Conservation (phyloP, 2,888 invertebrate genomes). For the Volucella inflata region DNA sequence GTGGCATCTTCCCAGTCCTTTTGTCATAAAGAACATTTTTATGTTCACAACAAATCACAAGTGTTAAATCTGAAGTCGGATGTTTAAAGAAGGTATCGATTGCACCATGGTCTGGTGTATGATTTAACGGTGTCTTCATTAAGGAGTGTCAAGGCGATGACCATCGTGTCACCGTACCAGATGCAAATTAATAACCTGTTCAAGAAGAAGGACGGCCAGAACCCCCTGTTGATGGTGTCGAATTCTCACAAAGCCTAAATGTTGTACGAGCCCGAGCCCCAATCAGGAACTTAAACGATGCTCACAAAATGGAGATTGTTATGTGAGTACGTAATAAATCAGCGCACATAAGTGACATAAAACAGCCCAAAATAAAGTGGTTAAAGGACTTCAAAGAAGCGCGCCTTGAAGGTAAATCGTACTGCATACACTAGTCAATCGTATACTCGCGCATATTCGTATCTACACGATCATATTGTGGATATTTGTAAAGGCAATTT, state of each 20-base stretch:
- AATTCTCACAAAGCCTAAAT: conserved; percentile 29
- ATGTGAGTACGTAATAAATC: conserved; percentile 57
- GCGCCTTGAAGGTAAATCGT: conserved; percentile 4
- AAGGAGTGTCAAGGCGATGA: conserved; percentile 65
- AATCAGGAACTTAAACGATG: conserved; percentile 66
- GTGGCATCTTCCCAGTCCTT: conserved; percentile 20
- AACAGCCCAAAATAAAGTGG: conserved; percentile 66
- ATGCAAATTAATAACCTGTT: conserved; percentile 57
- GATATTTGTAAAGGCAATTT: conserved; percentile 41
- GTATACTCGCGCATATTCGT: too few relatives aligned
- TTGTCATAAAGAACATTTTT: conserved; percentile 1
- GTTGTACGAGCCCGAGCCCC: conserved; percentile 18
- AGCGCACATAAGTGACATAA: conserved; percentile 55
- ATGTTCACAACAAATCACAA: conserved; percentile 17
- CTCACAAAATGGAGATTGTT: conserved; percentile 41
- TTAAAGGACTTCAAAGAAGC: conserved; percentile 52
- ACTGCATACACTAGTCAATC: too few relatives aligned
- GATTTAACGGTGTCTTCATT: conserved; percentile 64
- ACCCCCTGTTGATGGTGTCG: conserved; percentile 22
- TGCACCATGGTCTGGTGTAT: conserved; percentile 25
- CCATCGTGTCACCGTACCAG: conserved; percentile 58
- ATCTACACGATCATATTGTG: background rate
- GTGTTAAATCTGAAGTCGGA: background rate
- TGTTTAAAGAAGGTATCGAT: conserved; percentile 9
- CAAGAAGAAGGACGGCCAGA: conserved; percentile 19